Evolutionary conservation across 2,113 vertebrate genomes (phyloP).

Genomic region (Sciurus niger): DNA sequence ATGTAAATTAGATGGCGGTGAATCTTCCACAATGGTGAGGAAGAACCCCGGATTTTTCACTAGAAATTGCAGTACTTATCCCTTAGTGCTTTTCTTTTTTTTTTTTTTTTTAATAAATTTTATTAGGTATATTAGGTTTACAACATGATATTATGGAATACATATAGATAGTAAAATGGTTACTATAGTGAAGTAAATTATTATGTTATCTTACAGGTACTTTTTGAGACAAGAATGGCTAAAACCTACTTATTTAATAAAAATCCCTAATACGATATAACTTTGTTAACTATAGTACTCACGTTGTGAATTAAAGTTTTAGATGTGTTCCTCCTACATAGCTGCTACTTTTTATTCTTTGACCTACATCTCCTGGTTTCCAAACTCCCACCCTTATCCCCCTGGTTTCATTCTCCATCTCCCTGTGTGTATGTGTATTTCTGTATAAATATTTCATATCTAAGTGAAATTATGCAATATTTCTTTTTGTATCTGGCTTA

Average conservation of each 20-base stretch:
- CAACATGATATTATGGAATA: background rate
- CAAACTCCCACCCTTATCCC: background rate
- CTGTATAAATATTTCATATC: background rate
- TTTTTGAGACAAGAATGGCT: background rate
- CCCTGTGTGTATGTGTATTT: background rate
- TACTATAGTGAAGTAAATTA: background rate
- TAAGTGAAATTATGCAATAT: background rate
- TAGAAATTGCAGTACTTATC: background rate
- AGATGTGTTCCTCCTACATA: background rate
- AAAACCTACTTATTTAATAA: background rate
- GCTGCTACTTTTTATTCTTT: background rate
- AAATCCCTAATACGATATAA: background rate
- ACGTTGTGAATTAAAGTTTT: background rate
- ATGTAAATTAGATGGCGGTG: background rate
- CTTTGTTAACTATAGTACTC: background rate
- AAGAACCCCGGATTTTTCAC: background rate
- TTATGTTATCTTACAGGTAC: background rate
- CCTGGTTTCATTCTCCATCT: background rate
- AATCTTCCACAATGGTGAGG: background rate
- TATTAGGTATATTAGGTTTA: background rate
- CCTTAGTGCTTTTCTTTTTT: background rate
- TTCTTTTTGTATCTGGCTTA: too few species aligned
- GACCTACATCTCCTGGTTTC: background rate
- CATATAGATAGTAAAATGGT: background rate
- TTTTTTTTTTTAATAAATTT: background rate